Evolutionary conservation across 2,888 invertebrate genomes (phyloP).

Genomic region (Coremacera marginata): DNA sequence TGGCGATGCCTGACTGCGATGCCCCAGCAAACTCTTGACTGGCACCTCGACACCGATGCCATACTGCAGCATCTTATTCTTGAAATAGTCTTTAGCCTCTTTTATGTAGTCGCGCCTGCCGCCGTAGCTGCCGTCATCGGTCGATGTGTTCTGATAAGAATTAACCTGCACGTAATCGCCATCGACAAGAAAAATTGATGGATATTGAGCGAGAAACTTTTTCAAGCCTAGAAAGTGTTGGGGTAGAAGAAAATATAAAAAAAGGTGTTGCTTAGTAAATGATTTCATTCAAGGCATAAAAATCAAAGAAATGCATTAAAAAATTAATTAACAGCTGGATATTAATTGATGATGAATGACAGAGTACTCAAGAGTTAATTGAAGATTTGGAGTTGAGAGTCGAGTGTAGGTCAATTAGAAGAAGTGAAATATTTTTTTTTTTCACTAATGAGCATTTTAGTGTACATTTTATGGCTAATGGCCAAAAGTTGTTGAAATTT

Average conservation of each 20-base stretch:
- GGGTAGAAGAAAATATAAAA: neutral
- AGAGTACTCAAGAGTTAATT: no score
- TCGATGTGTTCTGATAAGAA: conserved; percentile 79
- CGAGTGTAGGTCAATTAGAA: no score
- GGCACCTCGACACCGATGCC: conserved; percentile 97
- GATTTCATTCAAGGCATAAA: no score
- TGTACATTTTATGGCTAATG: no score
- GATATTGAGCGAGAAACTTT: conserved; percentile 96
- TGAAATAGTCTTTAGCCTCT: conserved; percentile 98
- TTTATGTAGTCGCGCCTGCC: conserved; percentile 90
- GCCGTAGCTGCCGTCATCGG: conserved; percentile 71
- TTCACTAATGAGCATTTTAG: no score
- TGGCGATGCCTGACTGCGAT: conserved; percentile 95
- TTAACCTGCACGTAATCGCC: conserved; percentile 92
- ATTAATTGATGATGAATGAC: no score
- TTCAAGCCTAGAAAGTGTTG: conserved; percentile 77
- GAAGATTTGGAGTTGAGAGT: no score
- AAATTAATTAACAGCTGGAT: no score
- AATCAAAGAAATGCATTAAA: no score
- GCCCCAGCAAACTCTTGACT: conserved; percentile 95
- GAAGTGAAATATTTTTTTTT: no score
- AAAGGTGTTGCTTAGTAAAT: neutral
- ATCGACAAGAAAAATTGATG: conserved; percentile 94
- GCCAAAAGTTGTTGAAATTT: no score
- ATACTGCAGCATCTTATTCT: conserved; percentile 93